Base-by-base conservation (phyloP, 2,797 vertebrate species). In the Pitangus sulphuratus region DNA sequence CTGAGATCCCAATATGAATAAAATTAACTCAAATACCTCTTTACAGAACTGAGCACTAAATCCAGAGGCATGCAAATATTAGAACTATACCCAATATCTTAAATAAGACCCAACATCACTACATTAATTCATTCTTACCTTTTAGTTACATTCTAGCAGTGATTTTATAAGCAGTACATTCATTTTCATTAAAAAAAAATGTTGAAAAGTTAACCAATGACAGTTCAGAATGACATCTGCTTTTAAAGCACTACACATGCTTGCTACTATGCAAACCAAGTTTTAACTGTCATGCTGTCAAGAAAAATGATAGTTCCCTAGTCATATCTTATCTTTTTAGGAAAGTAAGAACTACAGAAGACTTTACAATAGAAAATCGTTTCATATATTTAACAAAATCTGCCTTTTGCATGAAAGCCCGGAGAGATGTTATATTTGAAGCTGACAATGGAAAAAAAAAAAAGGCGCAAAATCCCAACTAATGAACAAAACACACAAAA, bases 231-330 rank as follows among this genome's bases (percentile, higher is more conserved):
- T 71, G 81, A 79, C 71, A 94, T 31, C 20, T 90, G 56, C 50
- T 58, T 87, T 57, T 56, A 69, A 86, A 37, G 50, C 17, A 75
- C 28, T 71, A 78, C 35, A 84, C 39, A 61, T 84, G 69, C 50
- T 56, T 1, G 0, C 17, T 54, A 44, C 74, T 53, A 40, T 74
- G 74, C 40, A 82, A 95, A 65, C 31, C 33, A 69, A 78, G 61
- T 81, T 91, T 92, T 61, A 93, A 71, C 78, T 88, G 83, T 90
- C 89, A 94, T 11, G 14, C 72, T 93, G 54, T 79, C 89, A 92
- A 86, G 79, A 84, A 93, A 89, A 94, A 82, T 45, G 30, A 2
- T 62, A 91, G 90, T 81, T 86, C 72, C 57, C 65, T 45, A 68
- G 33, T 69, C 25, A 24, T 56, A 69, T 7, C 65, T 78, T 80